These are phyloP conservation scores for Caenorhabditis parvicauda DNA, from an alignment of 2,888 invertebrate species.

Conservation along the genomic window DNA sequence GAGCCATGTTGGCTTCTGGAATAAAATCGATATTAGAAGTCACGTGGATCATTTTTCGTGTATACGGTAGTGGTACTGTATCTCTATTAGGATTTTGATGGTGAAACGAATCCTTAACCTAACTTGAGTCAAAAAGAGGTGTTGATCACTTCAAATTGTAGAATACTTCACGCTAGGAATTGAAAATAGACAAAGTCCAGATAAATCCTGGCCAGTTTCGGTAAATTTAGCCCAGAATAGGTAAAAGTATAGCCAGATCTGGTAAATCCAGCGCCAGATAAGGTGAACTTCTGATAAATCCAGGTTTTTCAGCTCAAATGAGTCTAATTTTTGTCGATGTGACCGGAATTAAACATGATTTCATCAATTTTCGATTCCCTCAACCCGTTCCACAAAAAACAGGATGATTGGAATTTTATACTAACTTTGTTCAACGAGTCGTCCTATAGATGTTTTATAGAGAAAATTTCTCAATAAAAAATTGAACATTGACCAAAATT, in stretches of 20 bases:
- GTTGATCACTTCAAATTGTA: no score
- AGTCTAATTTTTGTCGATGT: no score
- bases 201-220: no score
- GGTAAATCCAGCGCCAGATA: neutral
- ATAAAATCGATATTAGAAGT: neutral
- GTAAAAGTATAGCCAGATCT: neutral
- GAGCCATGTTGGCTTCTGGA: constrained; percentile 53
- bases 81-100: neutral
- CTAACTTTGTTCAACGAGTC: neutral
- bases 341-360: neutral
- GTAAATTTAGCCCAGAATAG: no score
- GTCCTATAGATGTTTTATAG: no score
- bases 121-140: no score
- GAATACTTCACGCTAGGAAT: neutral
- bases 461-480: neutral
- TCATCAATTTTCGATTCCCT: neutral
- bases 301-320: no score
- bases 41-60: neutral
- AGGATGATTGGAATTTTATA: neutral
- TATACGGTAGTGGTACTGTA: neutral
- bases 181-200: no score
- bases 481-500: neutral
- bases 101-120: no score
- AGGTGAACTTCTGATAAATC: no score
- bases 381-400: neutral